Evolutionary conservation across 2,888 invertebrate species (phyloP), one percentile per base, ranked within the genome.

Genomic region (Nephrocerus scutellatus): DNA sequence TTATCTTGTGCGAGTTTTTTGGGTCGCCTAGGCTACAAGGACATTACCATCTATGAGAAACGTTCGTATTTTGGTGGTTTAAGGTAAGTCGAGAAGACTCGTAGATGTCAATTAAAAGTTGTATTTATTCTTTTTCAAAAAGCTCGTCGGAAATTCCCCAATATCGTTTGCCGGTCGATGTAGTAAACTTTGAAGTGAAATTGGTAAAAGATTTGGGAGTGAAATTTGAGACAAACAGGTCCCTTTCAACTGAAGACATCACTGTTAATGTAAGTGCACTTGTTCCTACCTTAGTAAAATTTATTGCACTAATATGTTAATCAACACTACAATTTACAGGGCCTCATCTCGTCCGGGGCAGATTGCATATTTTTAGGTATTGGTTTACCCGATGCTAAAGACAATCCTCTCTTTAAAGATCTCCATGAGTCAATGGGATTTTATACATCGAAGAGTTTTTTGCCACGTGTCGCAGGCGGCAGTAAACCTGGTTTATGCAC

Each of bases 111-210:
- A 26, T 35, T 32, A 25, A 2, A 14, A 14, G 12, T 22, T 30
- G 18, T 10, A 33, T 22, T 2, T 19, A 15, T 12, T 26, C 22
- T 3, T 22, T 22, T 22, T 22, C 22, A 8, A 10, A 21, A 60
- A 95, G 96, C 62, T 81, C 93, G 0, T 77, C 91, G 0, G 97
- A 98, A 72, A 97, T 97, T 51, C 97, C 97, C 0, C 95, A 97
- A 62, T 98, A 91, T 65, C 86, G 98, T 26, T 74, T 98, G 18
- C 97, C 98, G 0, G 85, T 80, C 56, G 82, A 86, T 46, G 91
- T 88, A 2, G 91, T 98, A 0, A 81, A 89, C 55, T 98, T 88
- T 66, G 98, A 98, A 72, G 79, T 95, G 10, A 76, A 88, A 33
- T 73, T 96, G 21, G 87, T 95, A 31, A 82, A 82, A 66, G 91